Percentiles rank a stretch among this genome's conserved stretches.
Evolutionary conservation across 2,888 invertebrate species (phyloP).

Genomic region (Brachyopa scutellaris): DNA sequence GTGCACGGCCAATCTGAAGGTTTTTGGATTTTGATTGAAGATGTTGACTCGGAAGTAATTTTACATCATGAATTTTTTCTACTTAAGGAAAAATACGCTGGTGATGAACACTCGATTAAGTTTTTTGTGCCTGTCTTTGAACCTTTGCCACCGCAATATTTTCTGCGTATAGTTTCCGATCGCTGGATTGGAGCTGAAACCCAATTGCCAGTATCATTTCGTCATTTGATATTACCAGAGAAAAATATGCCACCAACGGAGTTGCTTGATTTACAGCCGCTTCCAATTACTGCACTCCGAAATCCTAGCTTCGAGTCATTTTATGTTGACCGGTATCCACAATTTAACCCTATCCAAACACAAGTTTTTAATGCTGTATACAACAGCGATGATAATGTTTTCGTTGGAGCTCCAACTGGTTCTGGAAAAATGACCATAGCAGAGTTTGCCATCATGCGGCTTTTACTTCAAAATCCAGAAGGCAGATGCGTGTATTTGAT

Average conservation of each 20-base stretch:
- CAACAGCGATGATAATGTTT: conserved; percentile 98
- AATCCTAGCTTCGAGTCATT: conserved; percentile 93
- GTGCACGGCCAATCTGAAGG: conserved; percentile 91
- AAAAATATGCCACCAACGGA: conserved; percentile 99
- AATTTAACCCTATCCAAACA: conserved; percentile 99
- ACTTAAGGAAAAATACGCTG: conserved; percentile 95
- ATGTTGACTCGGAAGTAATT: conserved; percentile 93
- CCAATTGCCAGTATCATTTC: conserved; percentile 97
- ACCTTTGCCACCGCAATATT: conserved; percentile 99
- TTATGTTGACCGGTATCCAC: conserved; percentile 92
- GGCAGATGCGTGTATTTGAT: conserved; percentile 96
- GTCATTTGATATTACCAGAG: conserved; percentile 98
- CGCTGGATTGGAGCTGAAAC: conserved; percentile 98
- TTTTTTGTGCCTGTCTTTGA: conserved; percentile 99
- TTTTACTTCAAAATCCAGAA: conserved; percentile 89
- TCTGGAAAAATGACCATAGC: conserved; percentile 97
- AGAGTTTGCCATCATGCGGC: conserved; percentile 95
- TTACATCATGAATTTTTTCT: conserved; percentile 98
- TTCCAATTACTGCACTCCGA: conserved; percentile 95
- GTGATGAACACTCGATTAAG: conserved; percentile 97
- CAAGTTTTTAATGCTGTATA: conserved; percentile 99
- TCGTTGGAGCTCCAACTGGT: conserved; percentile 96
- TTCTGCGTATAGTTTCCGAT: conserved; percentile 94
- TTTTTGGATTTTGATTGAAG: conserved; percentile 94
- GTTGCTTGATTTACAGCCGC: conserved; percentile 96